A percentile compares a stretch with the other conserved stretches of the same genome.
Evolutionary conservation across 2,797 vertebrate species (phyloP).

Genomic region (Sebastes itinus): DNA sequence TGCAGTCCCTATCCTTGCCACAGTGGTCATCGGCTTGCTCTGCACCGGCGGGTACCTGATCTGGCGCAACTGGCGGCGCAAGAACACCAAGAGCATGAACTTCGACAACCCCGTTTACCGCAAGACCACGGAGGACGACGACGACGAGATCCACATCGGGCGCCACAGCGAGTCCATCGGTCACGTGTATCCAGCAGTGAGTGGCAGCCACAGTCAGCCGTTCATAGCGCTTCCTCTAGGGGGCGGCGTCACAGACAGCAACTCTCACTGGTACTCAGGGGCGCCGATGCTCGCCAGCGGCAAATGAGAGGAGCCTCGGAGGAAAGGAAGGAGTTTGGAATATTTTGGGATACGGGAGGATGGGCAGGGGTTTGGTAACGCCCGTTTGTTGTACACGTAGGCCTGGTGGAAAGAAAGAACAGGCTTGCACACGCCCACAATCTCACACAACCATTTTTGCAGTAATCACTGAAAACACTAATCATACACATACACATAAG

Average conservation of each 20-base stretch:
- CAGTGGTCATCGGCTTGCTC: conserved; percentile 92
- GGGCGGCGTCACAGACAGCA: conserved; percentile 81
- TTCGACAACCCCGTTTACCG: conserved; percentile 99
- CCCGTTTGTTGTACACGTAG: conserved; percentile 38
- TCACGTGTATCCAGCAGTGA: conserved; percentile 97
- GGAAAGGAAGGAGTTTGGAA: conserved; percentile 9
- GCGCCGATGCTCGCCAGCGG: conserved; percentile 80
- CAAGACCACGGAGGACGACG: conserved; percentile 94
- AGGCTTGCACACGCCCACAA: conserved; percentile 46
- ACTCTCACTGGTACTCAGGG: conserved; percentile 86
- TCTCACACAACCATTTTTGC: conserved; percentile 26
- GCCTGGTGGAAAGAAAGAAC: conserved; percentile 55
- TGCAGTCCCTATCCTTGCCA: conserved; percentile 89
- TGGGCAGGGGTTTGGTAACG: conserved; percentile 23
- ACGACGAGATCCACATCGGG: conserved; percentile 97
- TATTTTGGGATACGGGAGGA: conserved; percentile 17
- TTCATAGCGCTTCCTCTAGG: conserved; percentile 84
- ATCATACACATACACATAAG: conserved; percentile 12
- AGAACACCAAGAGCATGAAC: conserved; percentile 99
- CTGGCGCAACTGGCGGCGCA: conserved; percentile 98
- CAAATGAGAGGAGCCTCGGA: conserved; percentile 73
- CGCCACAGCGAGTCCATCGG: conserved; percentile 91
- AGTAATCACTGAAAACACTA: conserved; percentile 40
- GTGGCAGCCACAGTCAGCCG: conserved; percentile 84
- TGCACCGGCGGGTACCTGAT: conserved; percentile 95